A percentile compares a stretch with the other conserved stretches of the same genome.
Evolutionary conservation across 1,140 invertebrate species (phyloP).

Genomic region (Mylabris phalerata): DNA sequence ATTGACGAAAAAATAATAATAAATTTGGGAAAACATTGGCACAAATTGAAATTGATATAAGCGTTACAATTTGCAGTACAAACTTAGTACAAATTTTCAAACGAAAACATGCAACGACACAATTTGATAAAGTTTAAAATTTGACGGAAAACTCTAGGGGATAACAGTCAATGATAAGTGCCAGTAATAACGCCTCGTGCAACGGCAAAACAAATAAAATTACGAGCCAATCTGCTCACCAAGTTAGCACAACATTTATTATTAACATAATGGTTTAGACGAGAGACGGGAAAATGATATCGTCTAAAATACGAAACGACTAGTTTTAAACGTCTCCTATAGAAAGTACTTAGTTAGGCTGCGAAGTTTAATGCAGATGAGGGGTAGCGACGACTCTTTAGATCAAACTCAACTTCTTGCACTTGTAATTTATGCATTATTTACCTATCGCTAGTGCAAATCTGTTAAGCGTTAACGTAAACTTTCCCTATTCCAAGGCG

Average conservation of each 20-base stretch:
- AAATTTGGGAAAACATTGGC: too few relatives aligned
- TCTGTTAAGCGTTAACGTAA: too few relatives aligned
- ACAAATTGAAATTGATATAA: too few relatives aligned
- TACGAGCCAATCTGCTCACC: conserved; percentile 8
- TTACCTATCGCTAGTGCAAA: neutral
- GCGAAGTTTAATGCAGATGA: conserved; percentile 4
- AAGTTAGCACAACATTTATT: conserved; percentile 15
- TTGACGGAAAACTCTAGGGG: too few relatives aligned
- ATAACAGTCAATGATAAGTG: neutral
- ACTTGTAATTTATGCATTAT: conserved; percentile 9
- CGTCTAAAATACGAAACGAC: conserved; percentile 12
- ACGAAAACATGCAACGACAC: too few relatives aligned
- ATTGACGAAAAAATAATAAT: too few relatives aligned
- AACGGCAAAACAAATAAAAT: conserved; percentile 7
- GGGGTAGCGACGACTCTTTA: neutral
- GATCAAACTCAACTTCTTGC: conserved; percentile 13
- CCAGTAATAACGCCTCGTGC: conserved; percentile 4
- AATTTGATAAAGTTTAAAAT: too few relatives aligned
- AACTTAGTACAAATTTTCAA: too few relatives aligned
- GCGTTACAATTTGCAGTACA: too few relatives aligned
- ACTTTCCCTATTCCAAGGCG: too few relatives aligned
- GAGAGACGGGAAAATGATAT: neutral
- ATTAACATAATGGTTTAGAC: conserved; percentile 1
- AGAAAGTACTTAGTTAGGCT: neutral
- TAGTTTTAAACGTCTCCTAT: conserved; percentile 2